Conservation (phyloP, 2,113 vertebrate species). For the Bos javanicus region DNA sequence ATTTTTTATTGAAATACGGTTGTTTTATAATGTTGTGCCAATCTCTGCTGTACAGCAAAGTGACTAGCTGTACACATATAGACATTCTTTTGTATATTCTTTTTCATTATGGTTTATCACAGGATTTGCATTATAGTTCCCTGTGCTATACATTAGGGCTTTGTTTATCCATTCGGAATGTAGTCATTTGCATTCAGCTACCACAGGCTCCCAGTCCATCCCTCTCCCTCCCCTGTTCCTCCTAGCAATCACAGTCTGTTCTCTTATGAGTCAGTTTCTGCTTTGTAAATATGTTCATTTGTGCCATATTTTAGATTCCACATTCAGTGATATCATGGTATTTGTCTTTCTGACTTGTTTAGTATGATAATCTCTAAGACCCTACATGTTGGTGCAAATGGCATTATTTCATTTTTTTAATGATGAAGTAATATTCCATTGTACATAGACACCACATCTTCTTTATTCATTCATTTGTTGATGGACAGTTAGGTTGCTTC, state of each 20-base stretch:
- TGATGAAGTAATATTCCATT: not conserved
- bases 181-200: not conserved
- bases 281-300: not conserved
- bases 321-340: not conserved
- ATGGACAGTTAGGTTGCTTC: not conserved
- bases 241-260: not conserved
- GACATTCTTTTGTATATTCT: not conserved
- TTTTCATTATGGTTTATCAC: not conserved
- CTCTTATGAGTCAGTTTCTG: not conserved
- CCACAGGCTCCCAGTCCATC: not conserved
- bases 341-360: not conserved
- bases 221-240: not conserved
- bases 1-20: not conserved
- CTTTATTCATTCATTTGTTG: not conserved
- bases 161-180: not conserved
- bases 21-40: not conserved
- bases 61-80: not conserved
- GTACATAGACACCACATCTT: not conserved
- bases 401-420: not conserved
- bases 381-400: not conserved
- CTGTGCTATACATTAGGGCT: not conserved
- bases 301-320: not conserved
- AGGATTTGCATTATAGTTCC: not conserved
- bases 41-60: not conserved
- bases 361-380: not conserved